These are phyloP conservation scores for Helobdella robusta DNA, from an alignment of 2,888 invertebrate genomes.

Conservation along the genomic window DNA sequence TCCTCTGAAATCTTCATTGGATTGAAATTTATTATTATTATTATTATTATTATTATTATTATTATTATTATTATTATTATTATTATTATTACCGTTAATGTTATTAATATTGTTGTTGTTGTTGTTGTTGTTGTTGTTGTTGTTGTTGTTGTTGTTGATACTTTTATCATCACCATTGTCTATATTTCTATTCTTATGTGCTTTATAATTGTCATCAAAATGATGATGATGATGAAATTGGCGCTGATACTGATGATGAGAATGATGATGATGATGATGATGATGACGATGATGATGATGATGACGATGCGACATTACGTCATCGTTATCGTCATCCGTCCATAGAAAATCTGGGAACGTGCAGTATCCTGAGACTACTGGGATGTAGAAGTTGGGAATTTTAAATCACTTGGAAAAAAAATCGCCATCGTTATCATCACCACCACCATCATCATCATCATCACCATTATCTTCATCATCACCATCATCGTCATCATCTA, in stretches of 20 bases:
- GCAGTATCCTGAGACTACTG: conserved; percentile 1
- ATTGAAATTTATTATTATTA: neutral
- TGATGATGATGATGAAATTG: neutral
- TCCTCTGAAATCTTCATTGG: conserved; percentile 1
- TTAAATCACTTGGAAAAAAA: neutral
- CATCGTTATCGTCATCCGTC: neutral
- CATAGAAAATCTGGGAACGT: conserved; percentile 8
- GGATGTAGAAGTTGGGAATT: neutral
- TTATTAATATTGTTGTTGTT: neutral
- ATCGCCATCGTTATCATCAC: neutral
- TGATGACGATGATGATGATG: neutral
- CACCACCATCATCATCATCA: conserved; percentile 1
- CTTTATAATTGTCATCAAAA: neutral
- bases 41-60: neutral
- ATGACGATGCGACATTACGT: neutral
- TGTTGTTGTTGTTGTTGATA: too few relatives aligned
- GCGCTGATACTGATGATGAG: neutral
- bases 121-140: neutral
- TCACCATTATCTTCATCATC: neutral
- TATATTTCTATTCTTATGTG: too few relatives aligned
- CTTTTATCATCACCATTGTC: too few relatives aligned
- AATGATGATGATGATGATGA: conserved; percentile 1
- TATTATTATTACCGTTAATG: neutral
- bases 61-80: neutral
- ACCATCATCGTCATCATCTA: conserved; percentile 6